These are phyloP conservation scores for Myrmophylax atrothorax DNA, from an alignment of 2,113 vertebrate species.

Conservation along the genomic window DNA sequence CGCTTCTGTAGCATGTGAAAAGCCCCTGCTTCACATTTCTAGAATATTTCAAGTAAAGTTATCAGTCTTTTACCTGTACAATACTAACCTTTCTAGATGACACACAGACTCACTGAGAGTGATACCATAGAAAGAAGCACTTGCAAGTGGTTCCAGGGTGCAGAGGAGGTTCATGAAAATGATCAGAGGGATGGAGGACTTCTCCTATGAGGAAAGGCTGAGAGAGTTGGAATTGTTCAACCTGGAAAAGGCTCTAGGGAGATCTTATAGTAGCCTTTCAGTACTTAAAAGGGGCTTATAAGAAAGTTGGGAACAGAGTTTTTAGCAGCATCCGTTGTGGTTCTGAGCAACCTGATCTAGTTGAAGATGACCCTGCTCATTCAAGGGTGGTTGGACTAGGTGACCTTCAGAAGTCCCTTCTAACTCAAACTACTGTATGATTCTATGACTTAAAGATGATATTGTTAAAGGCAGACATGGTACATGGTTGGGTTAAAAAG, in stretches of 20 bases:
- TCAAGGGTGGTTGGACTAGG: neutral
- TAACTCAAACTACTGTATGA: neutral
- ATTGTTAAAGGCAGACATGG: neutral
- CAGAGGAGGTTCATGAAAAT: neutral
- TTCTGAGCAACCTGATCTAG: neutral
- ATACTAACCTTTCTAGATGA: neutral
- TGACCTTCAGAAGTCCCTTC: neutral
- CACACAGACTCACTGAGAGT: neutral
- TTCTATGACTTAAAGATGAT: neutral
- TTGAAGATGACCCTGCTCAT: neutral
- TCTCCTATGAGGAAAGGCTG: neutral
- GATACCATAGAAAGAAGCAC: neutral
- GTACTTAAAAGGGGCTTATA: neutral
- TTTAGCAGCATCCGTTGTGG: neutral
- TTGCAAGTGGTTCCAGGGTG: neutral
- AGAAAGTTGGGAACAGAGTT: neutral
- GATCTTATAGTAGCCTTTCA: neutral
- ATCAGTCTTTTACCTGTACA: neutral
- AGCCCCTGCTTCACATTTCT: neutral
- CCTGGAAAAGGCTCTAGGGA: neutral
- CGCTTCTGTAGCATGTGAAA: neutral
- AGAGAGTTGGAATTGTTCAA: neutral
- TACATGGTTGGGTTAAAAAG: neutral
- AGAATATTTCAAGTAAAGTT: neutral
- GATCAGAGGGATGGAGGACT: neutral